A percentile compares a stretch with the other conserved stretches of the same genome.
phyloP scores from a whole-genome alignment of 1,140 invertebrate species.

The Diabrotica undecimpunctata region DNA sequence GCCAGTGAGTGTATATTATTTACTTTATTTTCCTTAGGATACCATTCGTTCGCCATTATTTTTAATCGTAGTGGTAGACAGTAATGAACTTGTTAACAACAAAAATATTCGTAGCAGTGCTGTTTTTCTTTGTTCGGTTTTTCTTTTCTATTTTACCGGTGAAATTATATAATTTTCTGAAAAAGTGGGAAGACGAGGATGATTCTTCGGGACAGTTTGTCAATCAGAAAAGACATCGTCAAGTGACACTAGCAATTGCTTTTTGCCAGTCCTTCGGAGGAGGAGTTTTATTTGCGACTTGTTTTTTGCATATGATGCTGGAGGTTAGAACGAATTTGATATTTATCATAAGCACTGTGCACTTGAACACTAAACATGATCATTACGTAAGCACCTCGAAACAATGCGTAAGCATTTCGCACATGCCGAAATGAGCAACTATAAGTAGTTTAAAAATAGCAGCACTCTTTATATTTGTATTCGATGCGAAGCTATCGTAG shows the following conservation, averaged over 20 bases:
- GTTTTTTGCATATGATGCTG: constrained; percentile 60
- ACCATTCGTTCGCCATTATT: too few species aligned
- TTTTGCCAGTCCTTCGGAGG: constrained; percentile 59
- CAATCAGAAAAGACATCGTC: constrained; percentile 36
- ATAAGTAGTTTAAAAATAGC: too few species aligned
- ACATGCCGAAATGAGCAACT: too few species aligned
- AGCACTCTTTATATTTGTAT: too few species aligned
- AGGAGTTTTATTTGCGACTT: constrained; percentile 65
- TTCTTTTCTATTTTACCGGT: constrained; percentile 45
- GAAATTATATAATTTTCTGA: constrained; percentile 39
- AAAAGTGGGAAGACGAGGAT: constrained; percentile 35
- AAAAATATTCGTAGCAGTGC: constrained; percentile 42
- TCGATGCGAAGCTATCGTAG: too few species aligned
- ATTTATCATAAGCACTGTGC: too few species aligned
- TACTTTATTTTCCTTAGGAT: too few species aligned
- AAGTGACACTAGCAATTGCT: constrained; percentile 42
- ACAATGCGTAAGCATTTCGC: too few species aligned
- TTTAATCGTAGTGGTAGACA: background rate
- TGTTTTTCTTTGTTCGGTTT: constrained; percentile 42
- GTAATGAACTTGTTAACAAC: constrained; percentile 39
- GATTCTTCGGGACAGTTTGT: constrained; percentile 34
- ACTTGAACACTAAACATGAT: too few species aligned
- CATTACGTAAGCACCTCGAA: too few species aligned
- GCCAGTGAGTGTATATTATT: too few species aligned
- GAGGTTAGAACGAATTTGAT: constrained; percentile 7